Evolutionary conservation across 2,113 vertebrate genomes (phyloP).

Genomic region (Heliornis fulica): DNA sequence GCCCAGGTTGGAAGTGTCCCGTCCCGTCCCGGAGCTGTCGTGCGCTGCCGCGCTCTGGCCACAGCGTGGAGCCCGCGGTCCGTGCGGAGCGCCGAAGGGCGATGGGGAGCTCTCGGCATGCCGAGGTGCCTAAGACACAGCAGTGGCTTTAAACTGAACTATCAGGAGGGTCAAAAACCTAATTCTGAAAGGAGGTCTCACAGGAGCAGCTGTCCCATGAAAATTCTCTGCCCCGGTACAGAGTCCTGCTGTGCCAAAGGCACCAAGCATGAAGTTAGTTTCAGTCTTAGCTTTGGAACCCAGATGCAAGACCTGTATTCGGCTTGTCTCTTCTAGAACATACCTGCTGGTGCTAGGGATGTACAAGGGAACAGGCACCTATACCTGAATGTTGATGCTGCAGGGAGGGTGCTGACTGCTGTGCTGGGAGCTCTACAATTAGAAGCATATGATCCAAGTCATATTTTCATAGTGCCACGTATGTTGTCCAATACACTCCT

Average conservation of each 20-base stretch:
- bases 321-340: neutral
- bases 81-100: neutral
- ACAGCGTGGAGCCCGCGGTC: constrained; percentile 43
- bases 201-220: neutral
- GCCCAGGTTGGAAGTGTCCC: neutral
- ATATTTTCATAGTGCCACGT: neutral
- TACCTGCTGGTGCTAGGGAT: neutral
- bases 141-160: neutral
- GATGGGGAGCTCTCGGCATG: neutral
- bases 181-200: neutral
- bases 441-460: neutral
- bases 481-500: neutral
- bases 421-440: neutral
- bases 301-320: neutral
- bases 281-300: neutral
- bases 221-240: neutral
- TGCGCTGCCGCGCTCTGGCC: neutral
- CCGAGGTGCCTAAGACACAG: no score
- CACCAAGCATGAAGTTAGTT: neutral
- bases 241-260: no score
- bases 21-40: neutral
- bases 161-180: neutral
- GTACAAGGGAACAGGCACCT: neutral
- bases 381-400: neutral
- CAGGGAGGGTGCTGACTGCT: neutral